A percentile compares a stretch with the other conserved stretches of the same genome.
Conservation (phyloP, 2,797 vertebrate species). For the Tokudaia tokunoshimensis region DNA sequence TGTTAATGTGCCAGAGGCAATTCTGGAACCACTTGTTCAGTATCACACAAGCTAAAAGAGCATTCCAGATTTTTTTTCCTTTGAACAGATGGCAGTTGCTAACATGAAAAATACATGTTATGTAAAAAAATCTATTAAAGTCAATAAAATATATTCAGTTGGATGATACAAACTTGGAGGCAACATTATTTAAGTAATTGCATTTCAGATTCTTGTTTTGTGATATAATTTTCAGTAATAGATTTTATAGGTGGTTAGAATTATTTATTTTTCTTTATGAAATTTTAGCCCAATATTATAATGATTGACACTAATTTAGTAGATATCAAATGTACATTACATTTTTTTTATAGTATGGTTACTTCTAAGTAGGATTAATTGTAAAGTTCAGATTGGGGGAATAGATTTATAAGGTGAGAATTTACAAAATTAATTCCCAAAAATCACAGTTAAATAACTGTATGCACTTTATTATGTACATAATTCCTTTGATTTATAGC, state of each 20-base stretch:
- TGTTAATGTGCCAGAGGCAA: constrained; percentile 6
- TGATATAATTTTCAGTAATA: background rate
- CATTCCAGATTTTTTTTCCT: constrained; percentile 35
- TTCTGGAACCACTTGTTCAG: constrained; percentile 57
- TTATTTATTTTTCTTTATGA: background rate
- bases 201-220: background rate
- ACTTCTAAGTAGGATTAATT: background rate
- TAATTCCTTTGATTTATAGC: background rate
- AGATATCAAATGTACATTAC: background rate
- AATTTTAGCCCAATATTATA: background rate
- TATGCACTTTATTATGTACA: background rate
- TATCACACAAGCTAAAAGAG: constrained; percentile 50
- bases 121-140: constrained; percentile 44
- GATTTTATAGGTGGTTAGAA: background rate
- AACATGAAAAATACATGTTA: constrained; percentile 34
- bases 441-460: background rate
- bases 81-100: constrained; percentile 55
- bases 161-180: background rate
- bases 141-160: constrained; percentile 33
- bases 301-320: background rate
- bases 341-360: background rate
- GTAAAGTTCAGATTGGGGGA: background rate
- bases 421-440: background rate
- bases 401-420: background rate
- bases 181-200: background rate